Percentiles rank a stretch among this genome's conserved stretches.
Evolutionary conservation across 2,113 vertebrate species (phyloP).

Genomic region (Chionodraco myersi): DNA sequence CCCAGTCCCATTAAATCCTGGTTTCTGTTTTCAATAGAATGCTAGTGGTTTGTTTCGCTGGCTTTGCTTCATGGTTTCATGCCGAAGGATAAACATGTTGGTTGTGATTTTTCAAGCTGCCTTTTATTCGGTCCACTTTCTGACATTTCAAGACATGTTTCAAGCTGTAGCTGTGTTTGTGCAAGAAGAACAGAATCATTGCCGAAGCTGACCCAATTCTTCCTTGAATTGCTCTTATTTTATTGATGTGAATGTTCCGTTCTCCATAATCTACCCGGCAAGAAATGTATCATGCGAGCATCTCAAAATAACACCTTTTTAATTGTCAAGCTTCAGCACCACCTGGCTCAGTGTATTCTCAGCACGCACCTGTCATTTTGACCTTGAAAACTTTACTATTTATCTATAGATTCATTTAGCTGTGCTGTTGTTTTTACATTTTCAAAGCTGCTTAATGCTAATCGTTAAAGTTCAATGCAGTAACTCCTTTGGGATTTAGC

Average conservation of each 20-base stretch:
- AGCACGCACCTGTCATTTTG: conserved; percentile 8
- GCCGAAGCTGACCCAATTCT: background rate
- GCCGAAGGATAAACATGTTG: conserved; percentile 24
- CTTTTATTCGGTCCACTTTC: conserved; percentile 27
- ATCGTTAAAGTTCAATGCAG: background rate
- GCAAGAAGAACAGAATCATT: background rate
- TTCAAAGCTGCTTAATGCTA: background rate
- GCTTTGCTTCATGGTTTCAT: conserved; percentile 33
- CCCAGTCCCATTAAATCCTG: conserved; percentile 10
- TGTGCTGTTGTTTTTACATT: background rate
- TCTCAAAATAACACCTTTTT: conserved; percentile 2
- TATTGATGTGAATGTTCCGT: background rate
- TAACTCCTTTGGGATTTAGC: background rate
- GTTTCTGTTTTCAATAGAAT: background rate
- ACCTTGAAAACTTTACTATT: conserved; percentile 20
- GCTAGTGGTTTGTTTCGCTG: background rate
- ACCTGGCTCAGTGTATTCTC: background rate
- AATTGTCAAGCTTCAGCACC: conserved; percentile 7
- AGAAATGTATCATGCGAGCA: background rate
- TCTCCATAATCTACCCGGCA: background rate
- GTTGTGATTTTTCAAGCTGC: conserved; percentile 34
- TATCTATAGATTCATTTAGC: background rate
- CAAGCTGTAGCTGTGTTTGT: background rate
- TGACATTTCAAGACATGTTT: background rate
- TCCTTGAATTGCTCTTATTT: background rate